Evolutionary conservation across 2,888 invertebrate species (phyloP).

Genomic region (Pristionchus entomophagus): DNA sequence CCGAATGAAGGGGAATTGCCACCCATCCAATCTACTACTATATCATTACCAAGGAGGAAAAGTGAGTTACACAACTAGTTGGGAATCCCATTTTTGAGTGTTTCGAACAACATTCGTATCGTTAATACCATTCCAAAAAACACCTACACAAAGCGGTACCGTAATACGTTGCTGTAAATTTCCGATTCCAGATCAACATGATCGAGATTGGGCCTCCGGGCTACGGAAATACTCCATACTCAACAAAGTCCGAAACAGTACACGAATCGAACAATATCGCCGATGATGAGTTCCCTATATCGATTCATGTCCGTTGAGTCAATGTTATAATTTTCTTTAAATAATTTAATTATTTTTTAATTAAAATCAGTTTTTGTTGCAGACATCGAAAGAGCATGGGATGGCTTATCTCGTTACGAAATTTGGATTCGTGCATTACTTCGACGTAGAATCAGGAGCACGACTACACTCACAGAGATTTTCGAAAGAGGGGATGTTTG

Average conservation of each 20-base stretch:
- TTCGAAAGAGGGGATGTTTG: neutral
- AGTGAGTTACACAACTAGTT: too few relatives aligned
- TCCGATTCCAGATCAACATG: too few relatives aligned
- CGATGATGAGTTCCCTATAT: neutral
- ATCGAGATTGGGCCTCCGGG: neutral
- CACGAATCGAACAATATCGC: neutral
- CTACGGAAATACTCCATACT: neutral
- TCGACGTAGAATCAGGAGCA: neutral
- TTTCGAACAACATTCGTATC: too few relatives aligned
- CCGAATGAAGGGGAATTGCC: too few relatives aligned
- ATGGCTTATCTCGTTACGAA: neutral
- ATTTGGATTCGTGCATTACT: neutral
- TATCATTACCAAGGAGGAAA: too few relatives aligned
- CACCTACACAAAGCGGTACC: too few relatives aligned
- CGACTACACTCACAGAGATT: neutral
- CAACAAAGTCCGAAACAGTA: too few relatives aligned
- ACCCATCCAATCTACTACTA: too few relatives aligned
- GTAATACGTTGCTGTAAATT: too few relatives aligned
- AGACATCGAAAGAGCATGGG: neutral
- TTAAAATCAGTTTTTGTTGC: neutral
- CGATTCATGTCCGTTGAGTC: neutral
- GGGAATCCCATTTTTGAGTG: too few relatives aligned
- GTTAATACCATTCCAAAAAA: too few relatives aligned
- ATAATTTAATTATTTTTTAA: neutral
- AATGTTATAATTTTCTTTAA: too few relatives aligned